These are phyloP conservation scores for Mus pahari DNA, from an alignment of 2,113 vertebrate species.

Conservation along the genomic window DNA sequence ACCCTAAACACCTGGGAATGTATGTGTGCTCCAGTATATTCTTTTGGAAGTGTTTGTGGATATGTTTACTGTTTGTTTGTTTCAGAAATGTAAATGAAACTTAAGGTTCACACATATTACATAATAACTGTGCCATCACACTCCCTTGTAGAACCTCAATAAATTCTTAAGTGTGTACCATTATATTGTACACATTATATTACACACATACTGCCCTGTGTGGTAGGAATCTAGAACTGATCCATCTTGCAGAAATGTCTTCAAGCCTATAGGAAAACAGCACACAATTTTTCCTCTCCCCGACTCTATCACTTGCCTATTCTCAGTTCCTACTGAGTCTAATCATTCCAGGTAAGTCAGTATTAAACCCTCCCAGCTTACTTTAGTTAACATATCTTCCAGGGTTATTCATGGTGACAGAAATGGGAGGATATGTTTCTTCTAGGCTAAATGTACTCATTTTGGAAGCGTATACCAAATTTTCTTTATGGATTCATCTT, in stretches of 20 bases:
- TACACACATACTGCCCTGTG: background rate
- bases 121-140: background rate
- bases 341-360: background rate
- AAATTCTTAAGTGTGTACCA: background rate
- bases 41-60: background rate
- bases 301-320: background rate
- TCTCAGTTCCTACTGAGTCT: background rate
- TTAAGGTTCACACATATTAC: background rate
- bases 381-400: background rate
- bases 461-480: background rate
- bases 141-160: background rate
- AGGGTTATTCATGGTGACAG: background rate
- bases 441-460: background rate
- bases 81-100: background rate
- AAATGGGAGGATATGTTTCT: background rate
- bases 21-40: background rate
- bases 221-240: background rate
- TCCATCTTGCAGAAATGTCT: background rate
- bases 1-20: background rate
- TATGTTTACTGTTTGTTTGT: background rate
- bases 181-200: background rate
- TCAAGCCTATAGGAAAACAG: background rate
- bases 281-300: background rate
- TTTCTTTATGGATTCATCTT: background rate
- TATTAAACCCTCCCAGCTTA: background rate